phyloP scores from a whole-genome alignment of 2,113 vertebrate genomes.

The Indicator maculatus region DNA sequence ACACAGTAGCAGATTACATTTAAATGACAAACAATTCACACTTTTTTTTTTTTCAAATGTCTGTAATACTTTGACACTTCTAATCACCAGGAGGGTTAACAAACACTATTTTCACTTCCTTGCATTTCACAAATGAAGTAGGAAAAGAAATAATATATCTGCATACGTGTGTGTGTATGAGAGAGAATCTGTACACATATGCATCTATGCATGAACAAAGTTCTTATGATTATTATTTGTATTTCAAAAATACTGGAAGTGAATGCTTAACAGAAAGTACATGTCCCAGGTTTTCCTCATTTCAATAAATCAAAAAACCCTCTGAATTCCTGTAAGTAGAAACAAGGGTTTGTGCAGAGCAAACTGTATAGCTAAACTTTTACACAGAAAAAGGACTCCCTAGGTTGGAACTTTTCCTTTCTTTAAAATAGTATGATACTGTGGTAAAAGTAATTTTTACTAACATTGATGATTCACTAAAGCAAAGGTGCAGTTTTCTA shows the following conservation, averaged over 20 bases:
- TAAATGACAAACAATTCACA: constrained; percentile 64
- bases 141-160: not conserved
- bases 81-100: constrained; percentile 48
- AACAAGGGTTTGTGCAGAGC: not conserved
- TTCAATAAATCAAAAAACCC: not conserved
- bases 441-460: not conserved
- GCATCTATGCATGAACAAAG: not conserved
- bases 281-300: not conserved
- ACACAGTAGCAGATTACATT: constrained; percentile 69
- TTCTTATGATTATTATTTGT: not conserved
- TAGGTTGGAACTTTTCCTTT: not conserved
- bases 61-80: constrained; percentile 29
- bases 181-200: not conserved
- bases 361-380: not conserved
- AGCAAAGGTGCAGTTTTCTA: not conserved
- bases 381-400: not conserved
- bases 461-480: not conserved
- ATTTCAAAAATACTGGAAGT: constrained; percentile 22
- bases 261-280: not conserved
- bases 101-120: constrained; percentile 36
- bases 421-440: not conserved
- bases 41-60: constrained; percentile 3
- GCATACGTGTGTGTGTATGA: not conserved
- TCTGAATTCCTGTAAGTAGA: not conserved
- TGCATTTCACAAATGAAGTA: constrained; percentile 30